A percentile compares a stretch with the other conserved stretches of the same genome.
These are phyloP conservation scores for Thinocorus orbignyianus DNA, from an alignment of 2,113 vertebrate genomes.

Conservation along the genomic window DNA sequence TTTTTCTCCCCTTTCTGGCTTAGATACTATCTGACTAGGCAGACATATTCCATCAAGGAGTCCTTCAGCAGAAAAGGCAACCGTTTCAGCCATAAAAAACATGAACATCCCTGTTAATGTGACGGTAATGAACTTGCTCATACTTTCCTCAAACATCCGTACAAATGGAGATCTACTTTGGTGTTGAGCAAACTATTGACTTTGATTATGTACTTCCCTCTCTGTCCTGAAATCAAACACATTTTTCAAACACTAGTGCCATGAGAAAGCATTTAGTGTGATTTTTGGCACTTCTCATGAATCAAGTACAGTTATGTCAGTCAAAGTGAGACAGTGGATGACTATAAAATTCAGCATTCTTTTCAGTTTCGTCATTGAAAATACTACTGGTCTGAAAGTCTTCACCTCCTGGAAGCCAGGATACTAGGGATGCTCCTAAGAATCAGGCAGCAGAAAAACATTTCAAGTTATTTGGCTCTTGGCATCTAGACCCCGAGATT, in stretches of 20 bases:
- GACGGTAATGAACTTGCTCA: neutral
- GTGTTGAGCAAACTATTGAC: neutral
- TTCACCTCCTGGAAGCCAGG: neutral
- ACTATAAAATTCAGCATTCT: neutral
- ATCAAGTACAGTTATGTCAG: neutral
- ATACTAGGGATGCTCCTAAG: neutral
- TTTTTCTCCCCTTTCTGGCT: neutral
- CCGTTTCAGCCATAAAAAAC: neutral
- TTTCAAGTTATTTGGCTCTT: neutral
- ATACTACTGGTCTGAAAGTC: neutral
- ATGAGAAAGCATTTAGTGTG: neutral
- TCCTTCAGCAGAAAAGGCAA: neutral
- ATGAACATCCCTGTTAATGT: neutral
- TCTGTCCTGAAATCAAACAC: neutral
- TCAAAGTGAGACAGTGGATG: neutral
- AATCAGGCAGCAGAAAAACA: neutral
- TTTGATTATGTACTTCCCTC: neutral
- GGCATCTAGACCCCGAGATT: neutral
- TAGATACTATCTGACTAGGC: neutral
- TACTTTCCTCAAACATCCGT: conserved; percentile 1
- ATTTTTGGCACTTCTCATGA: neutral
- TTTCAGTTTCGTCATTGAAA: neutral
- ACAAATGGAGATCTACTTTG: neutral
- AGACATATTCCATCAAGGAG: neutral
- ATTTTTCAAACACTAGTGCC: neutral